Percentiles rank a stretch among this genome's conserved stretches.
These are phyloP conservation scores for Cotesia congregata DNA, from an alignment of 2,888 invertebrate species.

Conservation along the genomic window DNA sequence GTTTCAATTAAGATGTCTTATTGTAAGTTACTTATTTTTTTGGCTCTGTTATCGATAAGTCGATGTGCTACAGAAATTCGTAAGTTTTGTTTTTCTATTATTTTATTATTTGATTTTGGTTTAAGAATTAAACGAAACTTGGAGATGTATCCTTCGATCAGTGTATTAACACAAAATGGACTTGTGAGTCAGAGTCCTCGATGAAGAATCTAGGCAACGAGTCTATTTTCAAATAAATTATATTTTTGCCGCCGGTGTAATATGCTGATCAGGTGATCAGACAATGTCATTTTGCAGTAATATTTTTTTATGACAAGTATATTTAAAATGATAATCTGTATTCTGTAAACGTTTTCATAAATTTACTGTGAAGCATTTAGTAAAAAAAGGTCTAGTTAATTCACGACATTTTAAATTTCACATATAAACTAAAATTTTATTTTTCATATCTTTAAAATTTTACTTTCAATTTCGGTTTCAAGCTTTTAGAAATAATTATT, in stretches of 20 bases:
- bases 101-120: neutral
- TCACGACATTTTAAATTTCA: no score
- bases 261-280: neutral
- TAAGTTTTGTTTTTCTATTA: constrained; percentile 27
- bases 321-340: no score
- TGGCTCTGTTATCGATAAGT: neutral
- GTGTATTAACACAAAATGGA: constrained; percentile 4
- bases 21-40: constrained; percentile 1
- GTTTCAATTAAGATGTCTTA: constrained; percentile 20
- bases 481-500: no score
- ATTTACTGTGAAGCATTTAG: no score
- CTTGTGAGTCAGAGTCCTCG: constrained; percentile 34
- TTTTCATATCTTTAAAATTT: no score
- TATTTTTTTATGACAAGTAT: no score
- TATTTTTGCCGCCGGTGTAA: constrained; percentile 13
- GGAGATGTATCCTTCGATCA: constrained; percentile 30
- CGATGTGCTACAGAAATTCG: constrained; percentile 35
- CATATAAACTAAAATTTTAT: no score
- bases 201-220: constrained; percentile 46
- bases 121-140: constrained; percentile 3
- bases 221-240: constrained; percentile 44
- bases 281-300: no score
- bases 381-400: no score
- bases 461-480: no score
- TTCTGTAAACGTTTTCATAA: no score